Evolutionary conservation across 2,888 invertebrate genomes (phyloP).

Genomic region (Sturmia bella): DNA sequence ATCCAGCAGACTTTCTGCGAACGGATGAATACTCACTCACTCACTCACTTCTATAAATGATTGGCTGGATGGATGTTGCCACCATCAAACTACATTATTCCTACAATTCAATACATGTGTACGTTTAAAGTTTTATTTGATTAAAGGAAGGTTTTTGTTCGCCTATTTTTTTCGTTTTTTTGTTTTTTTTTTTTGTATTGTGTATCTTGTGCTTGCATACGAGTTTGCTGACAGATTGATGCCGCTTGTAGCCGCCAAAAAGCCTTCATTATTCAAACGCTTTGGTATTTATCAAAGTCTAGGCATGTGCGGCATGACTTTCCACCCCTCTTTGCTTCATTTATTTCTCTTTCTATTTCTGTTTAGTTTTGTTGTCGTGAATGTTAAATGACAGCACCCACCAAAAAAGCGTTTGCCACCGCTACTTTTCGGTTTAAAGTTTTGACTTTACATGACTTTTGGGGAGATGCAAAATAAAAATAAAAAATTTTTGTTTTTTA

Average conservation of each 20-base stretch:
- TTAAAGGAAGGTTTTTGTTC: conserved; percentile 54
- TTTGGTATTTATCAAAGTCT: conserved; percentile 68
- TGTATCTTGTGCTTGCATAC: conserved; percentile 70
- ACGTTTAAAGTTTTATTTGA: conserved; percentile 51
- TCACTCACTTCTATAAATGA: conserved; percentile 27
- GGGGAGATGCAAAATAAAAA: not conserved
- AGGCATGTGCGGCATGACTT: conserved; percentile 62
- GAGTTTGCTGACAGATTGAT: conserved; percentile 73
- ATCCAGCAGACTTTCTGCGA: not conserved
- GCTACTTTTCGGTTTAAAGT: conserved; percentile 56
- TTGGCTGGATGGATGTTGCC: conserved; percentile 47
- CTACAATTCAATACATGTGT: conserved; percentile 40
- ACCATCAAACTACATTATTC: conserved; percentile 38
- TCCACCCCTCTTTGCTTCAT: conserved; percentile 16
- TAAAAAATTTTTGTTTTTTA: conserved; percentile 2
- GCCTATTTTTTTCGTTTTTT: conserved; percentile 22
- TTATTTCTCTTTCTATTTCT: conserved; percentile 33
- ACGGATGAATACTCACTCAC: conserved; percentile 14
- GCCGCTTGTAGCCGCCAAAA: conserved; percentile 71
- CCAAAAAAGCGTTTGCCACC: conserved; percentile 58
- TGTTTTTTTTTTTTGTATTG: too few relatives aligned
- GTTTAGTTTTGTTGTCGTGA: conserved; percentile 36
- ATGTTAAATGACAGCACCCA: conserved; percentile 64
- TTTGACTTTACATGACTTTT: conserved; percentile 65
- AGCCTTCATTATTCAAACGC: conserved; percentile 78